phyloP scores from a whole-genome alignment of 2,113 vertebrate species.

The Perca fluviatilis region DNA sequence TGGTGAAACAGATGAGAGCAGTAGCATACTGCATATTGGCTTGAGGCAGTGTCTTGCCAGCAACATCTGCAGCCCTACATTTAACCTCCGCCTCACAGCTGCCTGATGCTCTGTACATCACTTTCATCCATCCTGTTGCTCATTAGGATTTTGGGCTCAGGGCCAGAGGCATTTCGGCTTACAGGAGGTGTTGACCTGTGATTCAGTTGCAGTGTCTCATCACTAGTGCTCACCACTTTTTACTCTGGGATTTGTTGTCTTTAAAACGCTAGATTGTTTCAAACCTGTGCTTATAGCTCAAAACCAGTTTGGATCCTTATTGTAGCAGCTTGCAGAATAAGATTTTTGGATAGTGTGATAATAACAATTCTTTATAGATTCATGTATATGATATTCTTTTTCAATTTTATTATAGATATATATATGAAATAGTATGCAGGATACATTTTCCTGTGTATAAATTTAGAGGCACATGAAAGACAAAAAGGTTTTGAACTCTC shows the following conservation, averaged over 20 bases:
- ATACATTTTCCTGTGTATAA: no score
- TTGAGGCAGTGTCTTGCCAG: slow-evolving; percentile 16
- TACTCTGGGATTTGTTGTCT: background rate
- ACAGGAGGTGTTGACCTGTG: background rate
- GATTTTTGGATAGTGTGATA: no score
- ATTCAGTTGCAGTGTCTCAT: background rate
- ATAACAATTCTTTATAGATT: background rate
- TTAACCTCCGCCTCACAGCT: background rate
- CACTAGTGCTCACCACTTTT: no score
- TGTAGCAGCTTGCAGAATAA: background rate
- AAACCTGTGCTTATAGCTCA: background rate
- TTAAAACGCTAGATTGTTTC: background rate
- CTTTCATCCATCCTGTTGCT: slow-evolving; percentile 11
- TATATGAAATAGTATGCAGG: no score
- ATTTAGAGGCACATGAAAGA: background rate
- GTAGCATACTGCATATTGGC: background rate
- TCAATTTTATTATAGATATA: no score
- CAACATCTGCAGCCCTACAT: slow-evolving; percentile 30
- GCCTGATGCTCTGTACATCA: background rate
- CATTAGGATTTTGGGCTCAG: background rate
- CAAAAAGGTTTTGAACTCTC: background rate
- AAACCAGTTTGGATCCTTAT: background rate
- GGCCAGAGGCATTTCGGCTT: background rate
- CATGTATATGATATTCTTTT: no score
- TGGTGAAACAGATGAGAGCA: background rate